Conservation (phyloP, 2,888 invertebrate species). For the Neoscelio sp. region DNA sequence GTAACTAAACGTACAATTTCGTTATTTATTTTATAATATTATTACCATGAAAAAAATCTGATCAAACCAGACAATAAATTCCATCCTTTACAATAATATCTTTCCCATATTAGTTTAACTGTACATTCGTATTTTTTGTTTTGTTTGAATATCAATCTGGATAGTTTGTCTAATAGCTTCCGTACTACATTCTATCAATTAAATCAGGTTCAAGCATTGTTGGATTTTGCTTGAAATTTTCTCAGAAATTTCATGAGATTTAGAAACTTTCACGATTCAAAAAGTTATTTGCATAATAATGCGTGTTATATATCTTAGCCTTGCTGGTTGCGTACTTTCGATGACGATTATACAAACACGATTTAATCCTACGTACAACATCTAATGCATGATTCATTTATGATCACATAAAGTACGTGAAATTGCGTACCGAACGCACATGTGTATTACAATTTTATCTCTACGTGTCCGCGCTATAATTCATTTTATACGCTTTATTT, state of each 20-base stretch:
- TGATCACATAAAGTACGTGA: constrained; percentile 23
- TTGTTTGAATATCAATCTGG: too few species aligned
- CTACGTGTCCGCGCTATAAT: background rate
- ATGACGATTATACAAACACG: constrained; percentile 50
- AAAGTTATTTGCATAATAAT: constrained; percentile 51
- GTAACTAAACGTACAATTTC: too few species aligned
- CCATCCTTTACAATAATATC: too few species aligned
- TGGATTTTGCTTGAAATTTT: constrained; percentile 16
- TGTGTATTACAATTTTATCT: constrained; percentile 9
- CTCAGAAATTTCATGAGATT: constrained; percentile 43
- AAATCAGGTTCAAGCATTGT: constrained; percentile 14
- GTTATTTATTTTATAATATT: too few species aligned
- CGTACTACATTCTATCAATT: background rate
- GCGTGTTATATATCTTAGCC: constrained; percentile 50
- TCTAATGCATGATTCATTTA: constrained; percentile 56
- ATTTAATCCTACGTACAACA: constrained; percentile 24
- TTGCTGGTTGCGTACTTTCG: constrained; percentile 37
- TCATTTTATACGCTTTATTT: constrained; percentile 10
- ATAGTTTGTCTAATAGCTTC: background rate
- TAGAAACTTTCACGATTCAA: constrained; percentile 46
- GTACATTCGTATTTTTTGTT: too few species aligned
- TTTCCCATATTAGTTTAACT: background rate
- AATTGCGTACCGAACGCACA: constrained; percentile 24
- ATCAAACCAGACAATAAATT: too few species aligned
- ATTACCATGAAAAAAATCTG: too few species aligned